Evolutionary conservation across 2,888 invertebrate genomes (phyloP).

Genomic region (Pollenia angustigena): DNA sequence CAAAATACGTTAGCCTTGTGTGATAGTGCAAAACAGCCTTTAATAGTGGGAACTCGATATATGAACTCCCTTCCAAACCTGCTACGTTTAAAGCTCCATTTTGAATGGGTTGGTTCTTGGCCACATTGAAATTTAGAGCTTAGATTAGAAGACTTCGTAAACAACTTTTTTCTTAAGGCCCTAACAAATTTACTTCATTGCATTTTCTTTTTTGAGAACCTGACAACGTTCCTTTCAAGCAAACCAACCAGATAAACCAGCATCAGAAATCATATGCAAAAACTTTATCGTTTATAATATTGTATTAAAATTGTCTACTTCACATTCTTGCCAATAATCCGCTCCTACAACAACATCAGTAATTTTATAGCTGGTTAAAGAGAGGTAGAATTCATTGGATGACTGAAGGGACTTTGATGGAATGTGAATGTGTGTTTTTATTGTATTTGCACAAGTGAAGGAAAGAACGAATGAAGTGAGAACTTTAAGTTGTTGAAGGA

Average conservation of each 20-base stretch:
- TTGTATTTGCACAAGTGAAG: conserved; percentile 11
- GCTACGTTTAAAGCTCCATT: no score
- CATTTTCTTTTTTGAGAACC: background rate
- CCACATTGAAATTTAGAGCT: no score
- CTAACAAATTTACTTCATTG: no score
- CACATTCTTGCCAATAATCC: conserved; percentile 57
- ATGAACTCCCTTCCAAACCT: no score
- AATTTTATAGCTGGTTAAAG: conserved; percentile 14
- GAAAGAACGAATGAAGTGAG: conserved; percentile 1
- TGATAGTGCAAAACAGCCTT: no score
- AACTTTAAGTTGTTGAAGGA: conserved; percentile 39
- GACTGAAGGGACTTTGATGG: background rate
- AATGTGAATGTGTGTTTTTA: background rate
- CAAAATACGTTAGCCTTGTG: no score
- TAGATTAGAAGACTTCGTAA: no score
- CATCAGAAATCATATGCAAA: conserved; percentile 40
- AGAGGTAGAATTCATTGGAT: background rate
- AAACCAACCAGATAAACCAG: background rate
- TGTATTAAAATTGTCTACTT: conserved; percentile 34
- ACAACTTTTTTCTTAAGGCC: no score
- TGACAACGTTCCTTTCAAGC: background rate
- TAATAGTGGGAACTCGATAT: no score
- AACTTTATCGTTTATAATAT: conserved; percentile 49
- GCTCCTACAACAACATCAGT: conserved; percentile 29
- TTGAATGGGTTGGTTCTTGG: no score